These are phyloP conservation scores for Lycophotia porphyrea DNA, from an alignment of 2,888 invertebrate species.

Conservation along the genomic window DNA sequence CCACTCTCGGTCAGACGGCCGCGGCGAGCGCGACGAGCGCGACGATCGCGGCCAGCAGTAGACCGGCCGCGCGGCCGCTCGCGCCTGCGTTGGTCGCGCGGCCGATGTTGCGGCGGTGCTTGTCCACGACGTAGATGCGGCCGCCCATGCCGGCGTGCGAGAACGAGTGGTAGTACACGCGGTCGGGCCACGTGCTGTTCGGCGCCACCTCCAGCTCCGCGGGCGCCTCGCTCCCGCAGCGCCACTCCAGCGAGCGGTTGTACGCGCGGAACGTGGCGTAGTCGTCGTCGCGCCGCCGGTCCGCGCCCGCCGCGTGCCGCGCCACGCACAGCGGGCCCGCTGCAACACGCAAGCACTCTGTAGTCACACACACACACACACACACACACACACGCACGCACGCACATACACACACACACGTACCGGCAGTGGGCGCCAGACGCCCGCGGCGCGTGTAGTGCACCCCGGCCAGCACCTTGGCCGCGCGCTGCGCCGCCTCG, in stretches of 20 bases:
- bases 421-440: conserved; percentile 94
- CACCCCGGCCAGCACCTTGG: conserved; percentile 90
- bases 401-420: neutral
- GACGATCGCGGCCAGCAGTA: conserved; percentile 1
- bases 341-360: conserved; percentile 67
- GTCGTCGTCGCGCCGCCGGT: conserved; percentile 94
- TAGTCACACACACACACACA: neutral
- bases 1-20: neutral
- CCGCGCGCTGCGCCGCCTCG: conserved; percentile 86
- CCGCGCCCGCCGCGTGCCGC: conserved; percentile 91
- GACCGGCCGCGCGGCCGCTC: neutral
- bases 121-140: conserved; percentile 97
- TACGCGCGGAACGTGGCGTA: conserved; percentile 95
- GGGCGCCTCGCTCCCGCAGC: conserved; percentile 92
- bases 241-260: conserved; percentile 93
- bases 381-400: fast-evolving
- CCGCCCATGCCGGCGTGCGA: conserved; percentile 98
- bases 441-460: conserved; percentile 96
- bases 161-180: conserved; percentile 98
- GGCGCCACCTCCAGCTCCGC: conserved; percentile 95
- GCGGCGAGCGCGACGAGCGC: neutral
- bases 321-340: conserved; percentile 95
- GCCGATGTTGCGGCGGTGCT: conserved; percentile 88
- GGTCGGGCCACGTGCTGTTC: conserved; percentile 97
- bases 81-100: conserved; percentile 51